Evolutionary conservation across 2,797 vertebrate genomes (phyloP).

Genomic region (Cossypha caffra): DNA sequence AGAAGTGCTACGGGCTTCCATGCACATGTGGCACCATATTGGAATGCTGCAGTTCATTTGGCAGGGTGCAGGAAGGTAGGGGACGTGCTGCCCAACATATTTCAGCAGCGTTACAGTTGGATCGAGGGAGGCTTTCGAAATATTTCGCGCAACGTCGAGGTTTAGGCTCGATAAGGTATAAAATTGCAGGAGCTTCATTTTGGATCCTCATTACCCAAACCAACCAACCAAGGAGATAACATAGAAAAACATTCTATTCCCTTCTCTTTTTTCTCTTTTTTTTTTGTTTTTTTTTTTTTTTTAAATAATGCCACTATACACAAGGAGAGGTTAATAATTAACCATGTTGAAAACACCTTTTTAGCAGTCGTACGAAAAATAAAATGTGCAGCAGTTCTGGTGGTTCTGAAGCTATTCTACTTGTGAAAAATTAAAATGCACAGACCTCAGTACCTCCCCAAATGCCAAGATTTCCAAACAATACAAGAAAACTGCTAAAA

Average conservation of each 20-base stretch:
- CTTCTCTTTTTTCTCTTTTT: neutral
- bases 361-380: neutral
- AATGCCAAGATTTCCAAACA: neutral
- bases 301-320: neutral
- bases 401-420: neutral
- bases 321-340: constrained; percentile 57
- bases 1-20: constrained; percentile 77
- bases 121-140: constrained; percentile 22
- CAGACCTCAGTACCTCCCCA: neutral
- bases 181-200: constrained; percentile 50
- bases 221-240: constrained; percentile 60
- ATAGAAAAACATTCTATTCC: constrained; percentile 24
- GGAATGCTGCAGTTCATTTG: constrained; percentile 90
- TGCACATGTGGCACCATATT: constrained; percentile 92
- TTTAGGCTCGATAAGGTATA: neutral
- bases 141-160: neutral
- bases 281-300: too few relatives aligned
- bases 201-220: constrained; percentile 63
- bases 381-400: neutral
- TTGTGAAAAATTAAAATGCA: constrained; percentile 12
- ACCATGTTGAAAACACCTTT: constrained; percentile 13
- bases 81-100: constrained; percentile 50
- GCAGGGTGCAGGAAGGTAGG: constrained; percentile 81
- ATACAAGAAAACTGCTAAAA: neutral
- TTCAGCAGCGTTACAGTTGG: constrained; percentile 18